A percentile compares a stretch with the other conserved stretches of the same genome.
These are phyloP conservation scores for Drosophila peninsularis DNA, from an alignment of 2,888 invertebrate genomes.

Conservation along the genomic window DNA sequence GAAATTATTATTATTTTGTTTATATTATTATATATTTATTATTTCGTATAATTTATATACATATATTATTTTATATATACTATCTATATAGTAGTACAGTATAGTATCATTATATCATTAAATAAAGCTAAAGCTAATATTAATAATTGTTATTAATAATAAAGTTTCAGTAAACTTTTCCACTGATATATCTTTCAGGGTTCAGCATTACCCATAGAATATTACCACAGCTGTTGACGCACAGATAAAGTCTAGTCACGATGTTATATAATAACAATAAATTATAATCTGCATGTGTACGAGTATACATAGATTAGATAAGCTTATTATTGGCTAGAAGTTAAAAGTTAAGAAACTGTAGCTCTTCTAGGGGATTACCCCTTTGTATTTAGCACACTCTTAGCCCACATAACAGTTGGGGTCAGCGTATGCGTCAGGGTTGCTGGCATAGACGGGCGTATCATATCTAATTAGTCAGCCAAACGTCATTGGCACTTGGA, in stretches of 20 bases:
- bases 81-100: no score
- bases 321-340: not conserved
- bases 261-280: slow-evolving; percentile 27
- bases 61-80: not conserved
- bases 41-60: no score
- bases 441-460: not conserved
- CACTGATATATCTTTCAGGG: not conserved
- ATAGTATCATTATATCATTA: not conserved
- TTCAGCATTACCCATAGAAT: slow-evolving; percentile 7
- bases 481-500: slow-evolving; percentile 53
- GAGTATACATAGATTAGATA: slow-evolving; percentile 35
- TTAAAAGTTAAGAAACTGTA: slow-evolving; percentile 7
- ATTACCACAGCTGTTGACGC: slow-evolving; percentile 24
- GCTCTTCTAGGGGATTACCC: not conserved
- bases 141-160: not conserved
- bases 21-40: no score
- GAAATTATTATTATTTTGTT: no score
- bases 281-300: slow-evolving; percentile 23
- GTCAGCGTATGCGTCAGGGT: slow-evolving; percentile 40
- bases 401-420: slow-evolving; percentile 20
- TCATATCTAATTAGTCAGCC: slow-evolving; percentile 66
- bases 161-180: not conserved
- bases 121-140: not conserved
- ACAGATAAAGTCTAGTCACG: slow-evolving; percentile 29
- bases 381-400: slow-evolving; percentile 21